These are phyloP conservation scores for Drosophila micromelanica DNA, from an alignment of 1,140 invertebrate species.

Conservation along the genomic window DNA sequence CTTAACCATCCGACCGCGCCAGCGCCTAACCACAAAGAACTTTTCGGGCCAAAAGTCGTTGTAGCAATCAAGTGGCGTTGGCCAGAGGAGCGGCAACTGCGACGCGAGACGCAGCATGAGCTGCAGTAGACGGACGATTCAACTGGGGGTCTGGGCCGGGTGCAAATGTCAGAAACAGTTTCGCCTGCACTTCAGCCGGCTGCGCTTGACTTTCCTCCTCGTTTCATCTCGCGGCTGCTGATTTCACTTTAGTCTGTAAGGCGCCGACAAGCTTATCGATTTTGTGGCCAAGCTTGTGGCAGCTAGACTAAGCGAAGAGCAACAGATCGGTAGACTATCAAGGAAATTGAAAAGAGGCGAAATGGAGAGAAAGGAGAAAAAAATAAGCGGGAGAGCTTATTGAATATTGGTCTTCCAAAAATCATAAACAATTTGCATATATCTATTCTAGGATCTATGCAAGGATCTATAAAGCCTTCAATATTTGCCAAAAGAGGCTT, in stretches of 20 bases:
- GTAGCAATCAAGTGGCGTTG: slow-evolving; percentile 66
- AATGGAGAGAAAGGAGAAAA: too few species aligned
- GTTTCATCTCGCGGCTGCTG: slow-evolving; percentile 37
- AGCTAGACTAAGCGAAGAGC: not conserved
- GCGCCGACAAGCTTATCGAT: slow-evolving; percentile 31
- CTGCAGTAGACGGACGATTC: slow-evolving; percentile 26
- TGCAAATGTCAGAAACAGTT: slow-evolving; percentile 62
- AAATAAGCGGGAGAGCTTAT: too few species aligned
- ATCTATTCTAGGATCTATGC: too few species aligned
- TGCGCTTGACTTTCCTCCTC: slow-evolving; percentile 62
- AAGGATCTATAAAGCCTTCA: too few species aligned
- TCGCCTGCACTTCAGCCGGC: slow-evolving; percentile 50
- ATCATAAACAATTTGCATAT: too few species aligned
- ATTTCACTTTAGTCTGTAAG: slow-evolving; percentile 20
- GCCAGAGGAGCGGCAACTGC: not conserved
- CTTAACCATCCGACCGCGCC: slow-evolving; percentile 32
- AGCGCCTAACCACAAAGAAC: slow-evolving; percentile 67
- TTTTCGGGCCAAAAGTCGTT: slow-evolving; percentile 72
- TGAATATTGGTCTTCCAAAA: too few species aligned
- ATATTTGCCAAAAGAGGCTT: too few species aligned
- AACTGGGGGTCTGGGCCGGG: not conserved
- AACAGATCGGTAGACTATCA: not conserved
- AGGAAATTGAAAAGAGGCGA: too few species aligned
- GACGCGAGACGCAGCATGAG: slow-evolving; percentile 8
- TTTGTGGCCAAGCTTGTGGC: slow-evolving; percentile 8